Percentiles rank a stretch among this genome's conserved stretches.
Conservation (phyloP, 2,113 vertebrate genomes). For the Pelusios castaneus region DNA sequence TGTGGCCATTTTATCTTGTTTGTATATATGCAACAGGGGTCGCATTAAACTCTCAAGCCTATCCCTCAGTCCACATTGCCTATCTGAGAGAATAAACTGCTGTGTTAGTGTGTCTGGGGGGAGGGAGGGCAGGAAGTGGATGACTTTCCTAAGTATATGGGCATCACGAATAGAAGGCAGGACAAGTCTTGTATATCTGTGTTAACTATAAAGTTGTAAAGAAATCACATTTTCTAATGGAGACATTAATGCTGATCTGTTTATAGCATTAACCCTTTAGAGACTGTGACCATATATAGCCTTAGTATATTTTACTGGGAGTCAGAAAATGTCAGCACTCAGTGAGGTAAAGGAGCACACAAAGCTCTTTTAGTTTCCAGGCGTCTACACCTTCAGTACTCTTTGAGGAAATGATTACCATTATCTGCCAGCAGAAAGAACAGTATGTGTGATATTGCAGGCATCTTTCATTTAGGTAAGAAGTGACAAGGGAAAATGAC, state of each 20-base stretch:
- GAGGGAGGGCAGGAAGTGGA: too few species aligned
- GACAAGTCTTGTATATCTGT: background rate
- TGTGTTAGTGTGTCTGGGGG: background rate
- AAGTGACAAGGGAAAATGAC: background rate
- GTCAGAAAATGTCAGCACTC: background rate
- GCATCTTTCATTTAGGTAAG: conserved; percentile 30
- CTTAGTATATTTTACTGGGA: background rate
- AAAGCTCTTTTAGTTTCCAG: background rate
- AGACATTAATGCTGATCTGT: background rate
- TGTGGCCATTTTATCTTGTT: background rate
- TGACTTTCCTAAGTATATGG: background rate
- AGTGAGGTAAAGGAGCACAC: background rate
- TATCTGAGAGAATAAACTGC: background rate
- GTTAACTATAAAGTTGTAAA: background rate
- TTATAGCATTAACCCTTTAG: background rate
- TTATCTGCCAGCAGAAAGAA: conserved; percentile 26
- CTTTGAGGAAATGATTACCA: background rate
- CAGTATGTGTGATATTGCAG: background rate
- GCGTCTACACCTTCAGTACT: background rate
- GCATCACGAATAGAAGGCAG: too few species aligned
- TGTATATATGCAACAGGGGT: background rate
- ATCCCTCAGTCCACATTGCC: background rate
- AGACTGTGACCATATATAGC: background rate
- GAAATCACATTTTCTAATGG: background rate
- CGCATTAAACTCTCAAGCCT: background rate